Conservation (phyloP, 2,888 invertebrate species). For the Synergus laeviventris region DNA sequence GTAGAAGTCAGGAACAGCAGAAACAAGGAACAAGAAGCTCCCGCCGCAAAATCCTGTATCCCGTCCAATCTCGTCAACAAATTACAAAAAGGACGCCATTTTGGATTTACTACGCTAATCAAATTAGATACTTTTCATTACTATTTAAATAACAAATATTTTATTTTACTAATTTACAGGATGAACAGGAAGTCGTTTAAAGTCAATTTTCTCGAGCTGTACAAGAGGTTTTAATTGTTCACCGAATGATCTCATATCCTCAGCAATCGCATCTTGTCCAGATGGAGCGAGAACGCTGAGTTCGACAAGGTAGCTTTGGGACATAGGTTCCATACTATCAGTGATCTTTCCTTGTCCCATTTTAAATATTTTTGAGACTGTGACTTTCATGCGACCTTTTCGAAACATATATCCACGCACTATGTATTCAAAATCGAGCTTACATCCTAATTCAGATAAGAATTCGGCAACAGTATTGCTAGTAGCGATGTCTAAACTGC, state of each 20-base stretch:
- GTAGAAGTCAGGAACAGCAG: background rate
- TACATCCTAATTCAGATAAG: conserved; percentile 92
- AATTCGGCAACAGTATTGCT: conserved; percentile 94
- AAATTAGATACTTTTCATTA: background rate
- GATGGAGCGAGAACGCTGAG: conserved; percentile 92
- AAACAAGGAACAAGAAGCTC: no score
- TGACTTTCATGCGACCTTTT: conserved; percentile 97
- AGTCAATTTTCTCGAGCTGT: conserved; percentile 94
- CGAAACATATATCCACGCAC: conserved; percentile 95
- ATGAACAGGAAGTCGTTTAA: conserved; percentile 68
- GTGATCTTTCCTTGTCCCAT: conserved; percentile 84
- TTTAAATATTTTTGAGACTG: conserved; percentile 95
- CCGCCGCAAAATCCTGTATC: no score
- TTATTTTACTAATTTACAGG: background rate
- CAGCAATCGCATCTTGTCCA: conserved; percentile 95
- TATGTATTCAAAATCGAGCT: conserved; percentile 95
- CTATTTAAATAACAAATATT: background rate
- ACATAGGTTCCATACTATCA: conserved; percentile 88
- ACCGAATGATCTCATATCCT: conserved; percentile 96
- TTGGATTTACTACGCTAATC: background rate
- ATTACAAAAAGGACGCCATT: conserved; percentile 8
- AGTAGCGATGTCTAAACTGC: conserved; percentile 94
- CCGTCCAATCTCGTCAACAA: no score
- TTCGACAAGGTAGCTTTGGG: conserved; percentile 95
- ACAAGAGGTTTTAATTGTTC: conserved; percentile 95